Conservation (phyloP, 2,113 vertebrate species). For the Rhabdomys dilectus region DNA sequence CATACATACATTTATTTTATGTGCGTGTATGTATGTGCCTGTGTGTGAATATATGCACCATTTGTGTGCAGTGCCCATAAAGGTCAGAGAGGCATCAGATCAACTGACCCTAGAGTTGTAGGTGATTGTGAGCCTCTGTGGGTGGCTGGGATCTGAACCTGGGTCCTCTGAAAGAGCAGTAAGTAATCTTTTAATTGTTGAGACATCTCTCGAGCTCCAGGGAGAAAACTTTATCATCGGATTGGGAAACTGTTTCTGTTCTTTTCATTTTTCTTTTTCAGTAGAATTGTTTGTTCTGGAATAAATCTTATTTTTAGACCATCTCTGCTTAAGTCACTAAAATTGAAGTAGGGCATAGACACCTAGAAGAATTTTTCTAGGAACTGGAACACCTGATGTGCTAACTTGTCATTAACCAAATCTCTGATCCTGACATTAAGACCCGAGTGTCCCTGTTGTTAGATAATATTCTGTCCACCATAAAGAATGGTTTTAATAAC, state of each 20-base stretch:
- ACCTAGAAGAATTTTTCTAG: not conserved
- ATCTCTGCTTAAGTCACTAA: not conserved
- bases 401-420: not conserved
- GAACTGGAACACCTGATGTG: not conserved
- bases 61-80: not conserved
- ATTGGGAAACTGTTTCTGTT: constrained; percentile 4
- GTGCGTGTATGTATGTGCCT: not conserved
- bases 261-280: not conserved
- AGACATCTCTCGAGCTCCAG: not conserved
- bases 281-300: not conserved
- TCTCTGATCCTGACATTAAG: not conserved
- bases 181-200: not conserved
- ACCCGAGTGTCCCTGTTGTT: not conserved
- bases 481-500: not conserved
- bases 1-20: not conserved
- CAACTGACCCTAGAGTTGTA: not conserved
- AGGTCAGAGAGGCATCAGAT: not conserved
- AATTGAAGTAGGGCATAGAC: not conserved
- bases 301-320: not conserved
- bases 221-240: not conserved
- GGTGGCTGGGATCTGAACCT: not conserved
- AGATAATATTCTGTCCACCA: not conserved
- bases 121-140: not conserved
- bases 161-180: not conserved
- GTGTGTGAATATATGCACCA: not conserved